phyloP scores from a whole-genome alignment of 2,113 vertebrate genomes.

The Marcusenius ussheri region DNA sequence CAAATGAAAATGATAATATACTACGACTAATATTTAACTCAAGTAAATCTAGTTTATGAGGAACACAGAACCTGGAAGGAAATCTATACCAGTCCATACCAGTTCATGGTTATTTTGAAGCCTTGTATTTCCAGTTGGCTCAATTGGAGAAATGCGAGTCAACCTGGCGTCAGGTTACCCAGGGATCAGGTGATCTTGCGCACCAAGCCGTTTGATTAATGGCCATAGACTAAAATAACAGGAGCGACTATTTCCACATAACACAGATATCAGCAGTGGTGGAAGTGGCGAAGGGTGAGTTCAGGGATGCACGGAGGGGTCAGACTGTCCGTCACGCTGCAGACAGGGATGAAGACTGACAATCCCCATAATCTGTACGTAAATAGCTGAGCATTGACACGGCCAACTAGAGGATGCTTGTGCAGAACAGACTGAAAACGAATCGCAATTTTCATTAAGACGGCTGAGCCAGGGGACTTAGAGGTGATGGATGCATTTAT shows the following conservation, averaged over 20 bases:
- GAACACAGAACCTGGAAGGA: neutral
- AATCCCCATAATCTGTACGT: constrained; percentile 34
- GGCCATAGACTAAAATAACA: constrained; percentile 44
- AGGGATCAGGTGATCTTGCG: constrained; percentile 35
- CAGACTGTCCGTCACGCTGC: constrained; percentile 20
- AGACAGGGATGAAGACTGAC: constrained; percentile 24
- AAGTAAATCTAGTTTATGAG: neutral
- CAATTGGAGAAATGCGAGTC: constrained; percentile 17
- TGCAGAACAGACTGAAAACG: neutral
- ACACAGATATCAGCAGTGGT: constrained; percentile 37
- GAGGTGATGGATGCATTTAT: neutral
- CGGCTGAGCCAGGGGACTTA: neutral
- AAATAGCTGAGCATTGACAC: constrained; percentile 29
- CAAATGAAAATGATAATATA: neutral
- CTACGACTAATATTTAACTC: neutral
- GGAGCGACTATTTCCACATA: constrained; percentile 30
- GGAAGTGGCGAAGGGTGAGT: constrained; percentile 31
- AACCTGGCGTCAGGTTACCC: constrained; percentile 40
- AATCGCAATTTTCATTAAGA: neutral
- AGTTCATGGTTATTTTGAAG: constrained; percentile 28
- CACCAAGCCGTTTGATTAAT: constrained; percentile 43
- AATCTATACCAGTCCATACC: constrained; percentile 15
- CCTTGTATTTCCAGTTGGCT: constrained; percentile 28
- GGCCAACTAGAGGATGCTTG: neutral
- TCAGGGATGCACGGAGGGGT: constrained; percentile 28